Evolutionary conservation across 2,113 vertebrate species (phyloP).

Genomic region (Cyphomyrus plagiostoma): DNA sequence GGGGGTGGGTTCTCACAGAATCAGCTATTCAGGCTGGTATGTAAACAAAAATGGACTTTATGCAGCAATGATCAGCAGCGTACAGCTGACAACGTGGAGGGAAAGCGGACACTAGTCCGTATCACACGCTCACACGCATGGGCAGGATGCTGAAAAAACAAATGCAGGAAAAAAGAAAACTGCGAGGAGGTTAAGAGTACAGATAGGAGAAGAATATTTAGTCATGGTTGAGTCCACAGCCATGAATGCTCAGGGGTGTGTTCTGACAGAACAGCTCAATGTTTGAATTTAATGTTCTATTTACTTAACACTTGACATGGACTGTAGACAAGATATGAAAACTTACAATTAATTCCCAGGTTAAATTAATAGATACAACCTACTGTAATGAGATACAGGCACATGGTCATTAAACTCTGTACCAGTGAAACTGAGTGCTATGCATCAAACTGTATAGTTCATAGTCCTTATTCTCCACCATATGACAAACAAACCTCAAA

Average conservation of each 20-base stretch:
- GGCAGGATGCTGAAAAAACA: neutral
- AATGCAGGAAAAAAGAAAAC: neutral
- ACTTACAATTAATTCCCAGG: neutral
- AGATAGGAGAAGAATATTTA: neutral
- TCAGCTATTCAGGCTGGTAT: constrained; percentile 26
- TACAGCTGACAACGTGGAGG: neutral
- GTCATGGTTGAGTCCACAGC: neutral
- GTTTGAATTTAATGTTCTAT: neutral
- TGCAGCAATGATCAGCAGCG: neutral
- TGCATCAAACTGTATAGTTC: neutral
- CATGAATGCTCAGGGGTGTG: neutral
- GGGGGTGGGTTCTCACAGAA: neutral
- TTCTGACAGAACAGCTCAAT: neutral
- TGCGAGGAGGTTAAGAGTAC: neutral
- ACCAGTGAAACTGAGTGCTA: neutral
- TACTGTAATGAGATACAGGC: neutral
- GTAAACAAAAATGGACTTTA: constrained; percentile 22
- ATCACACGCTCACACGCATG: neutral
- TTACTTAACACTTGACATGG: neutral
- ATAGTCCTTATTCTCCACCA: neutral
- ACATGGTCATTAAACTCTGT: neutral
- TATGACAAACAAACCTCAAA: neutral
- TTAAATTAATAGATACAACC: neutral
- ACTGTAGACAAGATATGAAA: neutral
- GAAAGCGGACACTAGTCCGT: neutral